Conservation (phyloP, 2,113 vertebrate species). For the Promerops cafer region DNA sequence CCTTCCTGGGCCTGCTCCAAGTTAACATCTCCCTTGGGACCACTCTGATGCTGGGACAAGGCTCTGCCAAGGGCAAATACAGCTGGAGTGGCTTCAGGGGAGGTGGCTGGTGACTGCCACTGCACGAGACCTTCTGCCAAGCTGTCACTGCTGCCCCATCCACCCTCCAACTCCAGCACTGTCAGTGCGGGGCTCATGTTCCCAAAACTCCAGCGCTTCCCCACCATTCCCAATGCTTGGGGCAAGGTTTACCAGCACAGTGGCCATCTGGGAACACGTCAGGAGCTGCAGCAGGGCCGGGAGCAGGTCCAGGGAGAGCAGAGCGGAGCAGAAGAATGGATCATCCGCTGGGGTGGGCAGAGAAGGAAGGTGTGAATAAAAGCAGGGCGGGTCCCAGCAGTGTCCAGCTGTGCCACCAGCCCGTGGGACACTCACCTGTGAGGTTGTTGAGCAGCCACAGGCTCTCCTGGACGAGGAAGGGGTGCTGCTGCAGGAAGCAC, state of each 20-base stretch:
- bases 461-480: conserved; percentile 79
- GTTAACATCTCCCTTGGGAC: neutral
- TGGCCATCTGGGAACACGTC: conserved; percentile 76
- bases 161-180: neutral
- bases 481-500: conserved; percentile 73
- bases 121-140: rapidly evolving
- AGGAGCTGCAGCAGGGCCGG: conserved; percentile 83
- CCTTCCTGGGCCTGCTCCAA: neutral
- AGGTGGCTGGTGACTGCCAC: neutral
- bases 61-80: neutral
- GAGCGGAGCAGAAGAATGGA: conserved; percentile 72
- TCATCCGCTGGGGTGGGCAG: conserved; percentile 73
- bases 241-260: conserved; percentile 73
- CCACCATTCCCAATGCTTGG: rapidly evolving
- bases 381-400: neutral
- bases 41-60: neutral
- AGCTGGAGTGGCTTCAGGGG: neutral
- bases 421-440: conserved; percentile 72
- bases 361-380: neutral
- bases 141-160: neutral
- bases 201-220: neutral
- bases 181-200: rapidly evolving
- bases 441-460: conserved; percentile 95
- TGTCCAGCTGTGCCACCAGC: neutral
- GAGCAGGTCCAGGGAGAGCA: conserved; percentile 80